A percentile compares a stretch with the other conserved stretches of the same genome.
These are phyloP conservation scores for Ectropis crepuscularia DNA, from an alignment of 2,888 invertebrate species.

Conservation along the genomic window DNA sequence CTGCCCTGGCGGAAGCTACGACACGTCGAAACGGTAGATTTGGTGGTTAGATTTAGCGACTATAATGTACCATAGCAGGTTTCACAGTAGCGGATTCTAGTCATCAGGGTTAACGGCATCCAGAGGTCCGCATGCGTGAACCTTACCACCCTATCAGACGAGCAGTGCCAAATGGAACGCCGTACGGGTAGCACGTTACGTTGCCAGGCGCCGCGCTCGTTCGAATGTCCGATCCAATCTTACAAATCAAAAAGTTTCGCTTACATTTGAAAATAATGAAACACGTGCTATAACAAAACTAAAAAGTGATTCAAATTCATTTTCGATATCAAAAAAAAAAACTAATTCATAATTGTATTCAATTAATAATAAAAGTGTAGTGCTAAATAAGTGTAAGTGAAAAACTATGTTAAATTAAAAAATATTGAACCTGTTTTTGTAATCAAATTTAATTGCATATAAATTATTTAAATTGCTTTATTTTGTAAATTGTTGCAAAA, in stretches of 20 bases:
- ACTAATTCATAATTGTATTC: not conserved
- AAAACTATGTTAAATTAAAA: not conserved
- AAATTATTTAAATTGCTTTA: not conserved
- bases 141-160: constrained; percentile 61
- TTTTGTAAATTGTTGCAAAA: constrained; percentile 23
- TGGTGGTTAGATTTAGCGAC: constrained; percentile 11
- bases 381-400: constrained; percentile 3
- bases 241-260: constrained; percentile 26
- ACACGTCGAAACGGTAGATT: not conserved
- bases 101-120: constrained; percentile 64
- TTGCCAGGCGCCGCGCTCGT: constrained; percentile 19
- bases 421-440: too few species aligned
- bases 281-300: not conserved
- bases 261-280: constrained; percentile 2
- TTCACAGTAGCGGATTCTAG: constrained; percentile 25
- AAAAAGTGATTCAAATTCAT: constrained; percentile 24
- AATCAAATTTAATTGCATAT: not conserved
- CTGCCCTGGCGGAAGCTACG: too few species aligned
- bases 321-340: constrained; percentile 2
- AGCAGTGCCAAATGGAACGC: constrained; percentile 66
- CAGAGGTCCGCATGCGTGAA: constrained; percentile 77
- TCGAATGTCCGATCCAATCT: constrained; percentile 20
- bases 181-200: constrained; percentile 60
- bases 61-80: constrained; percentile 28
- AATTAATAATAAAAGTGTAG: constrained; percentile 5